Percentiles rank a stretch among this genome's conserved stretches.
Evolutionary conservation across 2,888 invertebrate genomes (phyloP).

Genomic region (Cacoxenus indagator): DNA sequence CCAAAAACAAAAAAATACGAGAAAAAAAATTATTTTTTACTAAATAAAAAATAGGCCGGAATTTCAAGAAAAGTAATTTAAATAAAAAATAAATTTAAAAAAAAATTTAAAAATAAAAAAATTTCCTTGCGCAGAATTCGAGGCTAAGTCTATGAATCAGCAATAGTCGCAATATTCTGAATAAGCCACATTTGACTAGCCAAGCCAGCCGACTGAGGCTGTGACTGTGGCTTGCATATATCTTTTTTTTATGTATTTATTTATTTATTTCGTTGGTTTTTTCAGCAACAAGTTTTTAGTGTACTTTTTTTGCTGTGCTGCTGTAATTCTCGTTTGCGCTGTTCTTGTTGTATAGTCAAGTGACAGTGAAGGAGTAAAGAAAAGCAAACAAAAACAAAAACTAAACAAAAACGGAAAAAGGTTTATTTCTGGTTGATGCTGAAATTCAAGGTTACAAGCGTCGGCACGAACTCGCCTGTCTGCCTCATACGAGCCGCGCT

Average conservation of each 20-base stretch:
- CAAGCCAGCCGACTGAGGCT: not conserved
- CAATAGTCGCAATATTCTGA: not conserved
- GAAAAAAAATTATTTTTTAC: not conserved
- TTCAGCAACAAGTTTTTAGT: not conserved
- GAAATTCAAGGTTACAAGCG: slow-evolving; percentile 21
- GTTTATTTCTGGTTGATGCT: slow-evolving; percentile 17
- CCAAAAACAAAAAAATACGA: not conserved
- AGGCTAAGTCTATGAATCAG: not conserved
- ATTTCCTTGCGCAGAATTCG: not conserved
- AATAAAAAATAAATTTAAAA: not conserved
- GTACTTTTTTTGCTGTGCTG: slow-evolving; percentile 5
- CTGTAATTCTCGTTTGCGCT: slow-evolving; percentile 2
- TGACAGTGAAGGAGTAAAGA: slow-evolving; percentile 8
- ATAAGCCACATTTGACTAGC: slow-evolving; percentile 2
- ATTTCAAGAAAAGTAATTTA: not conserved
- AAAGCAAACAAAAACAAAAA: slow-evolving; percentile 4
- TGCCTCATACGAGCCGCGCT: not conserved
- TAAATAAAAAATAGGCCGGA: not conserved
- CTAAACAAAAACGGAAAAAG: not conserved
- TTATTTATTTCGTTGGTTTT: not conserved
- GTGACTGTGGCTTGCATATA: too few species aligned
- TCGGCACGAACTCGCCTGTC: slow-evolving; percentile 10
- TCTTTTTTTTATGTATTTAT: not conserved
- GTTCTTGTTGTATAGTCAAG: slow-evolving; percentile 1
- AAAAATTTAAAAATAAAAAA: not conserved